Conservation (phyloP, 37 sponge, comb jelly and placozoan genomes). For the Lycopodina hypogea region DNA sequence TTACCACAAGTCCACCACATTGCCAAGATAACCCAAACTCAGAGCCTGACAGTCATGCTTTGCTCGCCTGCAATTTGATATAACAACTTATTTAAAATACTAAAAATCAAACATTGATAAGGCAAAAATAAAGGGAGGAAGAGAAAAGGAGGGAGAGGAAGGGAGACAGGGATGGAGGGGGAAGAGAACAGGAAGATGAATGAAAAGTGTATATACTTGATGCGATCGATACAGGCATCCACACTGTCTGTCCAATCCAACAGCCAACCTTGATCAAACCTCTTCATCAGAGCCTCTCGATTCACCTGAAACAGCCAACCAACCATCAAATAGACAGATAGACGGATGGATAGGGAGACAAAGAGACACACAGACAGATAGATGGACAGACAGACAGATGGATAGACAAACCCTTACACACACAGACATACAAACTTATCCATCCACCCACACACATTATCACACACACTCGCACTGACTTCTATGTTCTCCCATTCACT, state of each 20-base stretch:
- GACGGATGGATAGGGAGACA: no score
- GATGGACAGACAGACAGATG: background rate
- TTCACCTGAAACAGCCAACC: conserved; percentile 14
- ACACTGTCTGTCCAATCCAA: conserved; percentile 78
- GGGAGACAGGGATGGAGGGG: no score
- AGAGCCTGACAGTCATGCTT: conserved; percentile 38
- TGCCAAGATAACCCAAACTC: conserved; percentile 93
- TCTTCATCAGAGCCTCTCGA: conserved; percentile 29
- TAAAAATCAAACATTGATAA: no score
- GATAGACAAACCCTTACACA: background rate
- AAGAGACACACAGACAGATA: no score
- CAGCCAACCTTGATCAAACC: conserved; percentile 65
- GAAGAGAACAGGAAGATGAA: background rate
- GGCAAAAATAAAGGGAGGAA: no score
- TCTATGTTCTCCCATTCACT: no score
- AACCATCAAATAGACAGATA: background rate
- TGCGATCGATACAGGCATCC: conserved; percentile 62
- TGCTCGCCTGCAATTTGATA: conserved; percentile 40
- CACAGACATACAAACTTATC: background rate
- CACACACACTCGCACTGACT: no score
- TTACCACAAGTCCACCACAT: conserved; percentile 91
- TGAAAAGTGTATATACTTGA: conserved; percentile 33
- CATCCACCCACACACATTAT: background rate
- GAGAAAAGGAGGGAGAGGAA: background rate
- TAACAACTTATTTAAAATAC: no score